Evolutionary conservation across 2,113 vertebrate species (phyloP), one percentile per base, ranked within the genome.

Genomic region (Phalacrocorax brasilianus): DNA sequence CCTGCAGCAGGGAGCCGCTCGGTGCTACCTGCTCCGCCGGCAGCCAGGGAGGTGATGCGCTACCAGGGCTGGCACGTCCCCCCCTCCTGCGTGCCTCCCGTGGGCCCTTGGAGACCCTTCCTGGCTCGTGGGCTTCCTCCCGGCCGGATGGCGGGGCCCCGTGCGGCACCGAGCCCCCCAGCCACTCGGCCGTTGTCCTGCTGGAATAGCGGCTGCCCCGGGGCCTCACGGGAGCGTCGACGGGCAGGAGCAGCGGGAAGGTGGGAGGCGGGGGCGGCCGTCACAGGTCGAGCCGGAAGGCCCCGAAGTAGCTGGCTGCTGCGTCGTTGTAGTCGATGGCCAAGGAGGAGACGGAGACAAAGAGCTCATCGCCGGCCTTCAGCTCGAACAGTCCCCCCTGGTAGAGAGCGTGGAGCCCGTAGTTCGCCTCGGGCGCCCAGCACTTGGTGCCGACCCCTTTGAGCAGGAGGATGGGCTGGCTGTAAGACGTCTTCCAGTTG

Each of bases 381-480:
- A 99, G 98, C 94, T 99, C 98, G 8, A 99, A 99, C 28, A 99
- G 98, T 1, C 98, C 99, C 0, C 98, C 98, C 96, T 99, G 99
- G 97, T 99, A 99, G 89, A 99, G 98, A 2, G 99, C 98, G 59
- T 99, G 98, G 12, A 99, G 98, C 61, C 98, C 98, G 9, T 99
- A 99, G 94, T 99, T 98, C 0, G 98, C 99, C 17, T 98, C 98
- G 0, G 98, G 98, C 0, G 98, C 98, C 99, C 98, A 99, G 97
- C 98, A 99, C 96, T 99, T 99, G 82, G 99, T 99, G 85, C 98
- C 98, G 8, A 99, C 98, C 3, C 98, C 98, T 93, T 99, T 99
- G 95, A 99, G 98, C 63, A 99, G 98, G 95, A 99, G 97, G 70
- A 99, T 98, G 66, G 99, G 98, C 32, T 98, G 98, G 33, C 97